A percentile compares a stretch with the other conserved stretches of the same genome.
Conservation (phyloP, 2,888 invertebrate genomes). For the Plagodis dolabraria region DNA sequence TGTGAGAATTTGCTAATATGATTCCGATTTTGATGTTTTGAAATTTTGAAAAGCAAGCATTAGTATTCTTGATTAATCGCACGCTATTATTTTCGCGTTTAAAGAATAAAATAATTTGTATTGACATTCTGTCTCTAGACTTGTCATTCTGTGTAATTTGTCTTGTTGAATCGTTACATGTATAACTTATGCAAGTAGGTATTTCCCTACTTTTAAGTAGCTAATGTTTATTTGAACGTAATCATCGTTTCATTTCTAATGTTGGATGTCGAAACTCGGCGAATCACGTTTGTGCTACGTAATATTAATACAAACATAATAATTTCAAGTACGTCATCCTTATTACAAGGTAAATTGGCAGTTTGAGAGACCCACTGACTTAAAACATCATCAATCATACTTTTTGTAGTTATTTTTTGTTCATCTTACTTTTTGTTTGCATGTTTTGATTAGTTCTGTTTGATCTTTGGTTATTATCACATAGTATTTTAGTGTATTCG, state of each 20-base stretch:
- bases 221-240: not conserved
- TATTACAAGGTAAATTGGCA: slow-evolving; percentile 9
- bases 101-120: no score
- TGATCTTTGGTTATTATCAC: slow-evolving; percentile 31
- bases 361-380: slow-evolving; percentile 24
- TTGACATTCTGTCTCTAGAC: no score
- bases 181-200: no score
- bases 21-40: no score
- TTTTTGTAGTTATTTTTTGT: slow-evolving; percentile 28
- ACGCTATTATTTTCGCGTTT: no score
- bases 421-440: slow-evolving; percentile 27
- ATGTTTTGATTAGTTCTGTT: slow-evolving; percentile 35
- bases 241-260: slow-evolving; percentile 6
- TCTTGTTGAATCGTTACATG: no score
- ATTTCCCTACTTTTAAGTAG: no score
- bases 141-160: no score
- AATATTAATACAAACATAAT: slow-evolving; percentile 18
- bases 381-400: slow-evolving; percentile 33
- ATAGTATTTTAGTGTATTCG: slow-evolving; percentile 16
- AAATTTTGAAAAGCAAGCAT: no score
- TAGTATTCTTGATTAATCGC: no score
- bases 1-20: no score
- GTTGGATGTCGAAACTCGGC: slow-evolving; percentile 16
- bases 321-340: slow-evolving; percentile 10
- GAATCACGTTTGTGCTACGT: slow-evolving; percentile 6